Conservation (phyloP, 2,113 vertebrate species). For the Ophthalmolycus amberensis region DNA sequence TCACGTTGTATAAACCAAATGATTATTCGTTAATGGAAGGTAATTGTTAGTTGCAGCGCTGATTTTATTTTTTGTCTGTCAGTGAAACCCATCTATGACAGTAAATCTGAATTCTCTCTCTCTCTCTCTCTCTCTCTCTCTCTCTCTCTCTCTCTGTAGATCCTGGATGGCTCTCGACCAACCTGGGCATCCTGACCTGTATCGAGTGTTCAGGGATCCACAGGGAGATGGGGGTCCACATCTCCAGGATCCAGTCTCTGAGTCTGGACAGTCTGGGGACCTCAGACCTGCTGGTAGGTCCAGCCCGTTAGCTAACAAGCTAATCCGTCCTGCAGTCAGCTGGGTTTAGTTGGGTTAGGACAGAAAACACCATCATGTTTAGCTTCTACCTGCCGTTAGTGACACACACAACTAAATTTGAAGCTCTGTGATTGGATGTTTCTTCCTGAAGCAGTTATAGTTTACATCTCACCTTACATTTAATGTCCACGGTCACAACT, state of each 20-base stretch:
- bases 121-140: conserved; percentile 14
- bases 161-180: conserved; percentile 73
- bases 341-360: neutral
- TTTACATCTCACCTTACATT: neutral
- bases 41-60: neutral
- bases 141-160: conserved; percentile 39
- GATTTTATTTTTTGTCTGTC: neutral
- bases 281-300: conserved; percentile 70
- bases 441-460: neutral
- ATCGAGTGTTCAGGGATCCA: conserved; percentile 77
- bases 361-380: neutral
- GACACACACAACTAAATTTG: neutral
- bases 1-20: neutral
- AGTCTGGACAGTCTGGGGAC: conserved; percentile 74
- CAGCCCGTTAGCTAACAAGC: neutral
- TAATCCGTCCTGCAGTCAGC: neutral
- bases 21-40: neutral
- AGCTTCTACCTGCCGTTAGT: no score
- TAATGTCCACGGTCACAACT: neutral
- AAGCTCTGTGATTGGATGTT: neutral
- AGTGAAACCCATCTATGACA: neutral
- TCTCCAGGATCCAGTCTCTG: conserved; percentile 73
- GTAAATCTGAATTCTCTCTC: neutral
- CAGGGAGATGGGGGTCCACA: conserved; percentile 75
- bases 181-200: conserved; percentile 73